Evolutionary conservation across 1,140 invertebrate species (phyloP), one percentile per base, ranked within the genome.

Genomic region (Gonioctena quinquepunctata): DNA sequence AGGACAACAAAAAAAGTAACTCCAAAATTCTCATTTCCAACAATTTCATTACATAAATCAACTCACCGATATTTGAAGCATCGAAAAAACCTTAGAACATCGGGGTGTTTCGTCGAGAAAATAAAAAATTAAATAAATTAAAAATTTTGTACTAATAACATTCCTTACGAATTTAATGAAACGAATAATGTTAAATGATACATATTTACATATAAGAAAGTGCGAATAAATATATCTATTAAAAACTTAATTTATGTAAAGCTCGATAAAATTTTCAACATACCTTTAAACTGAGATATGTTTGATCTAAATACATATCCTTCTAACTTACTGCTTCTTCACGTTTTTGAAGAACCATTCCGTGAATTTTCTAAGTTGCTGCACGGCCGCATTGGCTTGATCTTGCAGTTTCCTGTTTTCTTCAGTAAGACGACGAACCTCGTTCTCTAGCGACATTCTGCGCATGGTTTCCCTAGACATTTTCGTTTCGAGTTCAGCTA

Each of bases 311-410:
- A 23, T 49, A 67, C 33, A 49, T 49, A 48, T 21, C 33, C 27
- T 33, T 59, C 13, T 27, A 18, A 5, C 75, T 82, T 81, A 87
- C 77, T 90, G 92, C 75, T 90, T 87, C 81, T 95, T 93, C 72
- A 95, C 93, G 25, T 93, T 95, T 77, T 93, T 89, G 78, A 95
- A 95, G 76, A 96, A 95, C 95, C 95, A 97, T 81, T 97, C 94
- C 6, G 94, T 96, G 82, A 96, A 96, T 74, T 92, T 91, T 19
- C 94, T 88, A 7, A 97, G 87, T 79, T 97, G 95, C 76, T 94
- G 92, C 7, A 94, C 93, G 21, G 95, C 94, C 25, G 92, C 91
- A 68, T 94, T 92, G 16, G 93, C 94, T 81, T 96, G 94, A 72
- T 96, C 94, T 75, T 95, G 92, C 8, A 96, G 84, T 33, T 94